Evolutionary conservation across 2,888 invertebrate genomes (phyloP).

Genomic region (Eristalinus sepulchralis): DNA sequence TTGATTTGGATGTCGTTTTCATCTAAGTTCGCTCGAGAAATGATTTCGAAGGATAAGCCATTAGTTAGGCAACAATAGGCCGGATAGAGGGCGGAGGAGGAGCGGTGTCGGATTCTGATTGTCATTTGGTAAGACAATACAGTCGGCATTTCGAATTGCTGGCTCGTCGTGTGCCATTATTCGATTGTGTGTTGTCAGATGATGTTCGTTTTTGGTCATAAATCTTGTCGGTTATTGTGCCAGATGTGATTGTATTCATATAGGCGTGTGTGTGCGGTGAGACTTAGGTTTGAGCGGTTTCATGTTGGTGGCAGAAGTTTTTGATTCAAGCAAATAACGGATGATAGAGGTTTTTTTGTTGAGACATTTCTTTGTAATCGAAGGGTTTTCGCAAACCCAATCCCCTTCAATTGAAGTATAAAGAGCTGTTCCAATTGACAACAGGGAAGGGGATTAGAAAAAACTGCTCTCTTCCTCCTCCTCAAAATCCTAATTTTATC

Average conservation of each 20-base stretch:
- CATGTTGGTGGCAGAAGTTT: not conserved
- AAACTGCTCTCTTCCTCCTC: not conserved
- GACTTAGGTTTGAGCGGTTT: not conserved
- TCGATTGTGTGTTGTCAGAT: not conserved
- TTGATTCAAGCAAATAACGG: not conserved
- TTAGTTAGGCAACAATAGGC: slow-evolving; percentile 36
- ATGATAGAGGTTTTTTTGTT: not conserved
- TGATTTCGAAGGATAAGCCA: slow-evolving; percentile 24
- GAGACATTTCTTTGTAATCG: not conserved
- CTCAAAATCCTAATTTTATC: not conserved
- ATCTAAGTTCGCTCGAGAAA: slow-evolving; percentile 17
- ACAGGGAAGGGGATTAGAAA: no score
- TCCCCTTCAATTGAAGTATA: no score
- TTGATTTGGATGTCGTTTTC: slow-evolving; percentile 57
- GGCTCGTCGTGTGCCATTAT: not conserved
- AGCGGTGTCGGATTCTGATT: slow-evolving; percentile 14
- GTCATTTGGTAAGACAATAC: slow-evolving; percentile 6
- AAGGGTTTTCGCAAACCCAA: no score
- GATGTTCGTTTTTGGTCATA: not conserved
- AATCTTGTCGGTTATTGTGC: not conserved
- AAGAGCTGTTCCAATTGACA: no score
- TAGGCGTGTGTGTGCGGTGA: not conserved
- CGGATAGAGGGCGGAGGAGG: not conserved
- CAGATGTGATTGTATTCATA: not conserved
- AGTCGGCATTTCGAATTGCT: not conserved